phyloP scores from a whole-genome alignment of 2,113 vertebrate species.

The Serinus canaria region DNA sequence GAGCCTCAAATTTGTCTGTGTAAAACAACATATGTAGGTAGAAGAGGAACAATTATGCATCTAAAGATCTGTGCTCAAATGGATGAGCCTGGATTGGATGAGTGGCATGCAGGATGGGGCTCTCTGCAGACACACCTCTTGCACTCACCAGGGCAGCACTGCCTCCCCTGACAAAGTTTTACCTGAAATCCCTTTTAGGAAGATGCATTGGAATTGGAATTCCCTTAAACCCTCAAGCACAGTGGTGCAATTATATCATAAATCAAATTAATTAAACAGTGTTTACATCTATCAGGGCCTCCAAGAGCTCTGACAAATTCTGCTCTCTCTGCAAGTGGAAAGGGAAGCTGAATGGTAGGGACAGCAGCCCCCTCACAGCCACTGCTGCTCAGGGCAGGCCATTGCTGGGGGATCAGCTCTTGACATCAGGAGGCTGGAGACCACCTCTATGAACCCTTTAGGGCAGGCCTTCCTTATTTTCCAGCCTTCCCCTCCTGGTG shows the following conservation, averaged over 20 bases:
- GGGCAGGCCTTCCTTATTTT: neutral
- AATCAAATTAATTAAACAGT: constrained; percentile 47
- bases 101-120: neutral
- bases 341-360: neutral
- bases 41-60: neutral
- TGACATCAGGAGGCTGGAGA: neutral
- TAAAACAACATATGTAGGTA: neutral
- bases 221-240: constrained; percentile 9
- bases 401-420: fast-evolving
- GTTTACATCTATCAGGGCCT: neutral
- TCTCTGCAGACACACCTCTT: neutral
- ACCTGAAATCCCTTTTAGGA: constrained; percentile 1
- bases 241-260: constrained; percentile 25
- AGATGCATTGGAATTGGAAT: neutral
- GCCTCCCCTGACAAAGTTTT: neutral
- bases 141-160: neutral
- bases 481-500: neutral
- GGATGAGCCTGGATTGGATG: neutral
- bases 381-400: neutral
- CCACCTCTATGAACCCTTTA: neutral
- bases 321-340: neutral
- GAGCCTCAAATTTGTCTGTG: neutral
- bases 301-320: neutral
- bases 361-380: neutral
- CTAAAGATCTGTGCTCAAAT: neutral